Base-by-base conservation (phyloP, 2,888 invertebrate genomes). In the Diadromus collaris region DNA sequence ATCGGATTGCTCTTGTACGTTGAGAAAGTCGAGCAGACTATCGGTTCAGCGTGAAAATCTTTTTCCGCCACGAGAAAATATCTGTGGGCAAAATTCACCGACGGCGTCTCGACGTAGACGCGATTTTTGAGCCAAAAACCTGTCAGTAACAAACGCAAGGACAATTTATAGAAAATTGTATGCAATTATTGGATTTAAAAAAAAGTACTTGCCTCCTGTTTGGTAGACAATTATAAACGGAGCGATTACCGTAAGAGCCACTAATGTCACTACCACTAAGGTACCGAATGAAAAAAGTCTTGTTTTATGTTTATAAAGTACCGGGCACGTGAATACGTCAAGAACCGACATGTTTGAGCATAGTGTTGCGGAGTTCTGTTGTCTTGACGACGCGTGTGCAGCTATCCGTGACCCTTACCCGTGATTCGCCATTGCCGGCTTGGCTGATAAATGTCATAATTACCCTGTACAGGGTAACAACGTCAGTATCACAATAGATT, bases 91-190 rank as follows among this genome's bases (percentile, higher is more conserved):
- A 90, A 90, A 71, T 82, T 84, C 19, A 88, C 83, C 73, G 85
- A 78, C 24, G 90, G 88, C 32, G 79, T 85, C 81, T 90, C 90
- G 70, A 87, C 81, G 54, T 87, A 87, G 44, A 87, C 82, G 63
- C 88, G 85, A 85, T 87, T 88, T 78, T 79, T 84, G 21, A 89
- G 69, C 87, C 88, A 90, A 74, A 87, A 87, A 61, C 90, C 90
- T 89, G 29, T 24, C 44, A 61, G 41, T 6, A 32, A 16, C 2
- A 46, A 38, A 38, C 19, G 44, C 3, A 63, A 5, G 7, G 7
- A 6, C 10, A 41, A 21, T 34, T 48, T 67, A 56, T 67, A 27
- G 27, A 21, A 68, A 34, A 54, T 38, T 6, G 32, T 24, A 34
- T 6, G 63, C 29, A 16, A 61, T 76, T 72, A 72, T 69, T 24